These are phyloP conservation scores for Coenonympha glycerion DNA, from an alignment of 2,888 invertebrate species.

Conservation along the genomic window DNA sequence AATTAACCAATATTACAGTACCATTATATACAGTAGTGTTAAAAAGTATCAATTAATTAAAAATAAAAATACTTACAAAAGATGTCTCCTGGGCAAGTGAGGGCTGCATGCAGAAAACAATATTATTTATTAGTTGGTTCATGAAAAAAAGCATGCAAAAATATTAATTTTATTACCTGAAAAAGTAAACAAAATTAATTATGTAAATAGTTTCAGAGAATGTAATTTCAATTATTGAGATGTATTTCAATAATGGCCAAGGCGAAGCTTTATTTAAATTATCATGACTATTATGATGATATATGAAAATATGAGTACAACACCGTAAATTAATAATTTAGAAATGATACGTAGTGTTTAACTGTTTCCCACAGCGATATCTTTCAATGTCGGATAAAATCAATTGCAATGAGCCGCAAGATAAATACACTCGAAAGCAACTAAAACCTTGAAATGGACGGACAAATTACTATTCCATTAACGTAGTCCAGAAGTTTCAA, in stretches of 20 bases:
- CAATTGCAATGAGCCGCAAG: neutral
- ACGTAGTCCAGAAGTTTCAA: too few relatives aligned
- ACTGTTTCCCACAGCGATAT: neutral
- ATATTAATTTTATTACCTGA: constrained; percentile 16
- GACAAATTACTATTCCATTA: too few relatives aligned
- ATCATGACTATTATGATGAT: too few relatives aligned
- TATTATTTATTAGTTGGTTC: constrained; percentile 28
- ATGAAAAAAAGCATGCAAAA: constrained; percentile 27
- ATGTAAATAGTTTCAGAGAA: neutral
- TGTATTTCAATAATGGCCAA: too few relatives aligned
- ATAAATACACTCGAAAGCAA: neutral
- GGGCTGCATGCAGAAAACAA: constrained; percentile 73
- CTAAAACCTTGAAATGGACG: neutral
- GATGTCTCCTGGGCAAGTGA: constrained; percentile 70
- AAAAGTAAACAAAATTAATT: constrained; percentile 9
- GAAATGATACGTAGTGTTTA: neutral
- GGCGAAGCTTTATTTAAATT: too few relatives aligned
- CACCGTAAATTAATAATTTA: neutral
- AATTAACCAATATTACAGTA: neutral
- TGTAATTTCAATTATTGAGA: neutral
- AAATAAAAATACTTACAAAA: constrained; percentile 62
- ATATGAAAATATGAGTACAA: neutral
- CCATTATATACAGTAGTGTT: neutral
- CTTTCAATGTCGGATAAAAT: neutral
- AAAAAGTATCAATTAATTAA: constrained; percentile 6